phyloP scores from a whole-genome alignment of 1,140 invertebrate genomes.

The Melitaea cinxia region DNA sequence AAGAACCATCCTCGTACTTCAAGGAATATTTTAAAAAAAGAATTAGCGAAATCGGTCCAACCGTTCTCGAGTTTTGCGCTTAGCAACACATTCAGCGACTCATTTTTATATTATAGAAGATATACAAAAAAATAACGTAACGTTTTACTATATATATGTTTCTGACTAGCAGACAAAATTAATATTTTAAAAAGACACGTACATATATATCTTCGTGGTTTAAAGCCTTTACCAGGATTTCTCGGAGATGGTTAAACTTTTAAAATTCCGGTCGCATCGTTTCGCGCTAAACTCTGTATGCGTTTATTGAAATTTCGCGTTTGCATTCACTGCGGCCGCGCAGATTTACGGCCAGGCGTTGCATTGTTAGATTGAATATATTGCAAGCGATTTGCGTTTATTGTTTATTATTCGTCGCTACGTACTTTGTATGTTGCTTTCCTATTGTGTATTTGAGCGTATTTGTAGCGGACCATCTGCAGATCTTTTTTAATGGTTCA shows the following conservation, averaged over 20 bases:
- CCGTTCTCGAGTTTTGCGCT: too few species aligned
- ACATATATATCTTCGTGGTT: too few species aligned
- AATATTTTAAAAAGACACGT: too few species aligned
- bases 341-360: conserved; percentile 14
- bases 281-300: conserved; percentile 2
- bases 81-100: too few species aligned
- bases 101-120: too few species aligned
- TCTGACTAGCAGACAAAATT: too few species aligned
- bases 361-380: conserved; percentile 19
- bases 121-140: too few species aligned
- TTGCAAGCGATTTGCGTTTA: conserved; percentile 6
- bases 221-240: not conserved
- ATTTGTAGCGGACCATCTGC: not conserved
- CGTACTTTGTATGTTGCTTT: not conserved
- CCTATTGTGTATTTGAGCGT: not conserved
- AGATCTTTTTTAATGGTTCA: not conserved
- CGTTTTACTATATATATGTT: too few species aligned
- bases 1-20: too few species aligned
- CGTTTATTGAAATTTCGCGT: conserved; percentile 21
- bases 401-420: conserved; percentile 8
- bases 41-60: too few species aligned
- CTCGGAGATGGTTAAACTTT: conserved; percentile 11
- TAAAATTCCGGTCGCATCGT: conserved; percentile 11
- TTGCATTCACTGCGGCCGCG: conserved; percentile 6
- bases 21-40: too few species aligned